Base-by-base conservation (phyloP, 2,888 invertebrate genomes). In the Lasius platythorax region DNA sequence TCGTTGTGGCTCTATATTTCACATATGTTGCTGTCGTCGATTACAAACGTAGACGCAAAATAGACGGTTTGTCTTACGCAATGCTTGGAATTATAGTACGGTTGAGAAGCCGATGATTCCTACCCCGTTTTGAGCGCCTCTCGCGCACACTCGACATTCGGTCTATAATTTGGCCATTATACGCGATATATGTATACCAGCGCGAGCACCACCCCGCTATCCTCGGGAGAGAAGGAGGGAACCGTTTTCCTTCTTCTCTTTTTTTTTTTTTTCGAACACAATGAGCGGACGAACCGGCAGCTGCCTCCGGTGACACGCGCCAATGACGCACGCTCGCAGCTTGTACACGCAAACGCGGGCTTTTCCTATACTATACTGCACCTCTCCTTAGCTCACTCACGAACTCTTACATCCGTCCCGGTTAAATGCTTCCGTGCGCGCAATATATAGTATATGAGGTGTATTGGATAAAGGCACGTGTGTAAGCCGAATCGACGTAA, bases 221-320 rank as follows among this genome's bases (percentile, higher is more conserved):
- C 70, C 81, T 85, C 87, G 89, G 83, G 83, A 2, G 50, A 5
- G 18, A 6, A 5, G 53, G 2, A 8, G n/a, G n/a, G n/a, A 50
- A 85, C 82, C 86, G 85, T 90, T 90, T 88, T 90, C 90, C 88
- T 82, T 88, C 90, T 88, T 85, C 88, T 67, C 67, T 30, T 43
- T 64, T 78, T 50, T 56, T 64, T 76, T 50, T 72, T 70, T 53
- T 66, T 40, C 67, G 83, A 85, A 84, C 89, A 93, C 93, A 92
- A 93, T 92, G 90, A 90, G 78, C 83, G 87, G 86, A 88, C 84
- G 85, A 84, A 66, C 78, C 86, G 83, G 89, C 92, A 92, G 92
- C 93, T 93, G 92, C 89, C 90, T 91, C 85, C 89, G 63, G 88
- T 92, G 93, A 93, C 93, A 93, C 93, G 93, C 93, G 93, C 93